Base-by-base conservation (phyloP, 2,113 vertebrate species). In the Daubentonia madagascariensis region DNA sequence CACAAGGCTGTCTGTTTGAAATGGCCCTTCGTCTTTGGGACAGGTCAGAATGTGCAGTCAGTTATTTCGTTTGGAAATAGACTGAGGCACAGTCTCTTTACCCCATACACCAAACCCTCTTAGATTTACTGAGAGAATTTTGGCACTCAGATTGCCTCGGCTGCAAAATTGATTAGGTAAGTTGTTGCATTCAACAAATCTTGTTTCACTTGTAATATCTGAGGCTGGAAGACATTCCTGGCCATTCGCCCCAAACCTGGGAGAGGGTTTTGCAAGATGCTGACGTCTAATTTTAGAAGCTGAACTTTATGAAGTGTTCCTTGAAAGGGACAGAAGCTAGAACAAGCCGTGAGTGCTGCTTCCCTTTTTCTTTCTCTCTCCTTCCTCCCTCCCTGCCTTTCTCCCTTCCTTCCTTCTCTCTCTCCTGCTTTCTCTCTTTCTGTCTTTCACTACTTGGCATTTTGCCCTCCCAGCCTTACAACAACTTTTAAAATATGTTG, bases 11-110 rank as follows among this genome's bases (percentile, higher is more conserved):
- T 5, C 83, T 89, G 30, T 92, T 89, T 97, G 80, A 98, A 97
- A 73, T 43, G 30, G 76, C 92, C 96, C 97, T 98, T 97, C 78
- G 96, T 20, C 97, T 92, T 96, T 96, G 16, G 28, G 3, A 50
- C 52, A 30, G 68, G 85, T 98, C 95, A 91, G 78, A 13, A 97
- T 85, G 75, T 94, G 75, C 57, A 72, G 30, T 23, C 54, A 48
- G 30, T 95, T 89, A 52, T 79, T 98, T 79, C 95, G 92, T 59
- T 95, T 80, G 78, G 93, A 91, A 94, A 96, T 83, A 93, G 59
- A 91, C 93, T 79, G 22, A 59, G 91, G 87, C 84, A 96, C 23
- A 17, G 32, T 72, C 84, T 78, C 52, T 50, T 85, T 6, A 37
- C 40, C 54, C 23, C 80, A 28, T n/a, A 40, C 65, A n/a, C 76